Evolutionary conservation across 2,797 vertebrate species (phyloP).

Genomic region (Gobio occitaniae): DNA sequence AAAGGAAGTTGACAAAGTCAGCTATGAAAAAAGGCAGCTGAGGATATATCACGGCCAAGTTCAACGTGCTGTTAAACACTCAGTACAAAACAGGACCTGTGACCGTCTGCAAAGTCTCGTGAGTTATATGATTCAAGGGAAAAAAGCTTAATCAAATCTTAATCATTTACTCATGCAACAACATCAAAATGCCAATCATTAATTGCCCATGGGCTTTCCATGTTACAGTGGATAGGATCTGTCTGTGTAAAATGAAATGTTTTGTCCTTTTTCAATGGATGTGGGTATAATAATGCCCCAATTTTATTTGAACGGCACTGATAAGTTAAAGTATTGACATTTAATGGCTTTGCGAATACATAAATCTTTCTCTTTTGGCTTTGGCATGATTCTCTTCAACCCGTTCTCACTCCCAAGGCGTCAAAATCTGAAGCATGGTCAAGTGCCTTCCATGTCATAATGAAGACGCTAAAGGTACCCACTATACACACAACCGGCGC

Average conservation of each 20-base stretch:
- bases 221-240: background rate
- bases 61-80: background rate
- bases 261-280: background rate
- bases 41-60: background rate
- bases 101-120: background rate
- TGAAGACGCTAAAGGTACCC: too few species aligned
- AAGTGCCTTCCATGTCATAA: too few species aligned
- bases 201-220: background rate
- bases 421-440: too few species aligned
- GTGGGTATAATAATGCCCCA: background rate
- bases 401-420: too few species aligned
- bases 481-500: too few species aligned
- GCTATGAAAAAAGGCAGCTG: background rate
- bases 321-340: background rate
- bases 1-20: background rate
- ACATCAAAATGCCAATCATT: background rate
- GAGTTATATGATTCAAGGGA: background rate
- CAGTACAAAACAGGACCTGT: slow-evolving; percentile 2
- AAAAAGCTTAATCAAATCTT: background rate
- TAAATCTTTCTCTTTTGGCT: background rate
- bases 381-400: background rate
- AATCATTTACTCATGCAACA: slow-evolving; percentile 5
- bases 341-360: background rate
- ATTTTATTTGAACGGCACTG: background rate
- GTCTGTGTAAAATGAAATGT: background rate